Percentiles rank a stretch among this genome's conserved stretches.
Conservation (phyloP, 2,888 invertebrate species). For the Thymelicus sylvestris region DNA sequence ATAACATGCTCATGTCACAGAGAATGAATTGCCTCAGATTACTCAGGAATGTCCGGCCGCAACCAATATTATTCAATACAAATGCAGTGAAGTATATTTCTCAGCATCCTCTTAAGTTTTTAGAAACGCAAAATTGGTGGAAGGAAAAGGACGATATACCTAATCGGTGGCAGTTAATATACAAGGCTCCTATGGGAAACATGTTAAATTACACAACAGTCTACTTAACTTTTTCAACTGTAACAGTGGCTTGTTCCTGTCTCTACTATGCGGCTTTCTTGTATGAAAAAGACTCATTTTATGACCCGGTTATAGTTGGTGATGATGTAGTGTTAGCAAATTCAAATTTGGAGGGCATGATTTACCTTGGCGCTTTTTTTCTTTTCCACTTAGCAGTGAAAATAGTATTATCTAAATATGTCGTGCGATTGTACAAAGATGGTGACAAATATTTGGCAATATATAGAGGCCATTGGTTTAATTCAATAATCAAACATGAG, state of each 20-base stretch:
- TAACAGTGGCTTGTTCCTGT: conserved; percentile 51
- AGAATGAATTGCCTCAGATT: conserved; percentile 63
- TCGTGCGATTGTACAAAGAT: conserved; percentile 70
- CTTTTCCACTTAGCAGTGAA: conserved; percentile 66
- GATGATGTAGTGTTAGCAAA: conserved; percentile 70
- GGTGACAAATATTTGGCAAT: conserved; percentile 75
- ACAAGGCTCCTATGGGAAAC: conserved; percentile 75
- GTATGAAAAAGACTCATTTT: conserved; percentile 57
- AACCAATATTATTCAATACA: conserved; percentile 50
- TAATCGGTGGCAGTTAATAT: conserved; percentile 69
- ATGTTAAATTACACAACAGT: conserved; percentile 59
- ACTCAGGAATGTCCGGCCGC: conserved; percentile 49
- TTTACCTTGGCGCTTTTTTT: conserved; percentile 68
- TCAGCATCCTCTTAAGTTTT: conserved; percentile 65
- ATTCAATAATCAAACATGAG: conserved; percentile 63
- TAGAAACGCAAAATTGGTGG: conserved; percentile 67
- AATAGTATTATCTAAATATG: conserved; percentile 69
- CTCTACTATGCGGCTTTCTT: conserved; percentile 65
- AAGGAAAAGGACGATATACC: conserved; percentile 65
- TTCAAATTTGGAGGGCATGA: conserved; percentile 63
- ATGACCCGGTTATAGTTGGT: conserved; percentile 64
- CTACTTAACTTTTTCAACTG: conserved; percentile 66
- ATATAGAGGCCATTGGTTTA: conserved; percentile 66
- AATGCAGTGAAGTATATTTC: conserved; percentile 53
- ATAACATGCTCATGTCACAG: background rate